Conservation (phyloP, 2,888 invertebrate genomes). For the Drosophila quinaria region DNA sequence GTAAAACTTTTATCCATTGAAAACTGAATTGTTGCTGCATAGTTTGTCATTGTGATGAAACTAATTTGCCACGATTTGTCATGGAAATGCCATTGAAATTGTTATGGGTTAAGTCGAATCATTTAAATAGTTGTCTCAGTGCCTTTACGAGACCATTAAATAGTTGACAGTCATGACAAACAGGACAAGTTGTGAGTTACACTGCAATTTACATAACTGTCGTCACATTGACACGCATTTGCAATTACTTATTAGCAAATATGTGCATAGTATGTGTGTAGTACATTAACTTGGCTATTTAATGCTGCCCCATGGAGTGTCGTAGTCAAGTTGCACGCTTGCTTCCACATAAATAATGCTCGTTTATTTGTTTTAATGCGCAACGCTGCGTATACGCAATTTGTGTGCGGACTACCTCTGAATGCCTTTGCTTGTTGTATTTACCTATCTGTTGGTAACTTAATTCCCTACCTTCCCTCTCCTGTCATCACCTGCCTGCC, state of each 20-base stretch:
- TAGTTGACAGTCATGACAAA: constrained; percentile 29
- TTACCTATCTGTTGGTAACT: constrained; percentile 43
- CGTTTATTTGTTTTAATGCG: constrained; percentile 68
- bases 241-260: constrained; percentile 40
- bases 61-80: constrained; percentile 67
- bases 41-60: constrained; percentile 21
- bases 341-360: constrained; percentile 72
- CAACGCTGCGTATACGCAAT: constrained; percentile 75
- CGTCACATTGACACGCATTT: constrained; percentile 57
- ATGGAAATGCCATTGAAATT: constrained; percentile 39
- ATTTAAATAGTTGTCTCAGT: constrained; percentile 38
- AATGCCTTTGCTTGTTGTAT: constrained; percentile 35
- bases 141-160: constrained; percentile 19
- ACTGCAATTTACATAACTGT: constrained; percentile 50
- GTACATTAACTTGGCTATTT: neutral
- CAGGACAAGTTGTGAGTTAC: constrained; percentile 7
- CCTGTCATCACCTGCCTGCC: neutral
- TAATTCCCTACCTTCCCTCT: constrained; percentile 47
- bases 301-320: constrained; percentile 21
- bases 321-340: constrained; percentile 59
- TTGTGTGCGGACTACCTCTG: constrained; percentile 26
- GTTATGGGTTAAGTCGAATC: constrained; percentile 20
- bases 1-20: neutral
- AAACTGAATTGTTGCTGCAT: constrained; percentile 2
- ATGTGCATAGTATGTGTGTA: constrained; percentile 3